phyloP scores from a whole-genome alignment of 1,140 invertebrate genomes.

The Drosophila funebris region DNA sequence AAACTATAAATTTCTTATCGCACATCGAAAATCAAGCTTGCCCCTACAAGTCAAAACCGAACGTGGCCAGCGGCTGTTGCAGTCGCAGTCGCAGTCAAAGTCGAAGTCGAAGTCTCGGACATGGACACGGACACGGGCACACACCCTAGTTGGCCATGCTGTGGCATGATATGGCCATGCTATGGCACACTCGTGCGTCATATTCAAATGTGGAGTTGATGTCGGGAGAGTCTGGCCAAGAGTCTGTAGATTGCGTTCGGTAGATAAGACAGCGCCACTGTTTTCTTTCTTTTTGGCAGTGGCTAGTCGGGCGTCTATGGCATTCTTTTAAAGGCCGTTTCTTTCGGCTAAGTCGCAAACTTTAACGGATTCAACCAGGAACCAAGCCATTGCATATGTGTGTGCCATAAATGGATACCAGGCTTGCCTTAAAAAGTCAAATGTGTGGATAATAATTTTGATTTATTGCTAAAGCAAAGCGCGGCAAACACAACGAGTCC shows the following conservation, averaged over 20 bases:
- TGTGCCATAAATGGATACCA: conserved; percentile 69
- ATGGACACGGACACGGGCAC: conserved; percentile 28
- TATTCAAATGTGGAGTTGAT: conserved; percentile 79
- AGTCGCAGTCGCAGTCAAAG: conserved; percentile 4
- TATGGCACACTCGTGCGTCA: conserved; percentile 70
- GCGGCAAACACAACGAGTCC: conserved; percentile 26
- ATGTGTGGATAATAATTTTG: conserved; percentile 80
- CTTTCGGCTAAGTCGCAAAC: conserved; percentile 8
- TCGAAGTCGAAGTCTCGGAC: neutral
- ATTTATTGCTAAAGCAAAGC: conserved; percentile 67
- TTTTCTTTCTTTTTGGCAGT: conserved; percentile 45
- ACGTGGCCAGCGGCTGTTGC: conserved; percentile 45
- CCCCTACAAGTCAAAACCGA: conserved; percentile 66
- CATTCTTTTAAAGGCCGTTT: conserved; percentile 78
- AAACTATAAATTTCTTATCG: conserved; percentile 81
- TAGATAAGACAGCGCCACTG: conserved; percentile 76
- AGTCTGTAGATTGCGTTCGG: conserved; percentile 67
- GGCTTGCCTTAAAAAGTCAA: conserved; percentile 72
- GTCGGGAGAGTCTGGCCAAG: conserved; percentile 56
- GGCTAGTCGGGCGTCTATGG: conserved; percentile 33
- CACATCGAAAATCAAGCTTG: conserved; percentile 77
- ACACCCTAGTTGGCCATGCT: conserved; percentile 68
- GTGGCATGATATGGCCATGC: conserved; percentile 2
- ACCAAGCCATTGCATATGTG: conserved; percentile 21
- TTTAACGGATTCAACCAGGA: conserved; percentile 69